Percentiles rank a stretch among this genome's conserved stretches.
These are phyloP conservation scores for Mionectes olivaceus DNA, from an alignment of 2,797 vertebrate species.

Conservation along the genomic window DNA sequence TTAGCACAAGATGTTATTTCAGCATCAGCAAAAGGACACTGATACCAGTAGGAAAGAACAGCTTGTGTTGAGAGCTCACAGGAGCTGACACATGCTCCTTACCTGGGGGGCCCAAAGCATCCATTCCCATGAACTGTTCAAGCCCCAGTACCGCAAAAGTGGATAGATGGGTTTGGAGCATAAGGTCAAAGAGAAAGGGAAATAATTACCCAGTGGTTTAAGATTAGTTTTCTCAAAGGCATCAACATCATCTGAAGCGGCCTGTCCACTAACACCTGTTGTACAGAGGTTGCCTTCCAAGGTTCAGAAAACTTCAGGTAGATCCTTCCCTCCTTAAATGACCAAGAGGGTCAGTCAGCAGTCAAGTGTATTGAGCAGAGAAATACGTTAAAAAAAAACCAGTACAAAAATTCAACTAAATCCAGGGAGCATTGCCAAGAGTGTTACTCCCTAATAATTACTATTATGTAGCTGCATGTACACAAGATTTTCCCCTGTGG, in stretches of 20 bases:
- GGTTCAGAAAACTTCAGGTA: neutral
- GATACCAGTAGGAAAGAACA: neutral
- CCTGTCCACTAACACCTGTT: neutral
- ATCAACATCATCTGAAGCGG: neutral
- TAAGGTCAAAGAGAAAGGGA: neutral
- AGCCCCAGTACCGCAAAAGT: neutral
- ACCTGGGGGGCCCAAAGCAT: neutral
- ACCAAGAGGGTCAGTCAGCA: neutral
- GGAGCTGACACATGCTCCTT: neutral
- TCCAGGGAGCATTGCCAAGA: neutral
- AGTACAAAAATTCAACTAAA: neutral
- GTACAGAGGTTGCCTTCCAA: neutral
- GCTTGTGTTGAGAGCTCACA: rapidly evolving
- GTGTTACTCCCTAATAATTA: neutral
- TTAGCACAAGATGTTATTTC: neutral
- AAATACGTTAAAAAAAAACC: neutral
- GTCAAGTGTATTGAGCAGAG: neutral
- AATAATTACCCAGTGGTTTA: neutral
- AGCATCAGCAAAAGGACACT: neutral
- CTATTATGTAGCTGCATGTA: rapidly evolving
- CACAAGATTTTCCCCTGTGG: neutral
- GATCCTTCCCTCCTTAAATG: neutral
- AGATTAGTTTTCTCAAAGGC: neutral
- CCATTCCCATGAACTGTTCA: neutral
- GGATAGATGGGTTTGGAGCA: neutral